Conservation (phyloP, 2,888 invertebrate genomes). For the Parnassius mnemosyne region DNA sequence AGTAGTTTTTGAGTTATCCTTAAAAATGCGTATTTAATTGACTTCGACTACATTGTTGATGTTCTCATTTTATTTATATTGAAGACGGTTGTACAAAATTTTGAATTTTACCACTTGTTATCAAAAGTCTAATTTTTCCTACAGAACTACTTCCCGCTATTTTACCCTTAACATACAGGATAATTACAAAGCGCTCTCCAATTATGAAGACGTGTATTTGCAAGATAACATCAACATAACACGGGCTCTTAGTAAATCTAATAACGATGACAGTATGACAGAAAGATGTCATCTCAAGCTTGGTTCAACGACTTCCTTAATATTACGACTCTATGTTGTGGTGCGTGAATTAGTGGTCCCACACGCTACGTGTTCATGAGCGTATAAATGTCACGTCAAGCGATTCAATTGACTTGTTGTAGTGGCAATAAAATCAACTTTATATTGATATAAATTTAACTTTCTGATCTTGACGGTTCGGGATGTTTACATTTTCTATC, state of each 20-base stretch:
- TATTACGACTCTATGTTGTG: not conserved
- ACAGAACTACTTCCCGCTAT: no score
- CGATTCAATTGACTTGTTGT: not conserved
- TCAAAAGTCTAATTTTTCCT: no score
- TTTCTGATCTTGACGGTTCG: not conserved
- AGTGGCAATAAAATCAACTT: not conserved
- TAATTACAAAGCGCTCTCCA: not conserved
- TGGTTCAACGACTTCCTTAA: slow-evolving; percentile 24
- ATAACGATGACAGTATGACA: slow-evolving; percentile 25
- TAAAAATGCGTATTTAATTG: no score
- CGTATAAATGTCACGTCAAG: not conserved
- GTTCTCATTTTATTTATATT: no score
- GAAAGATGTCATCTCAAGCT: slow-evolving; percentile 14
- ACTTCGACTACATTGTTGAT: no score
- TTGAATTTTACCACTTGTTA: no score
- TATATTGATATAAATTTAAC: slow-evolving; percentile 3
- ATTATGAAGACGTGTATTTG: slow-evolving; percentile 10
- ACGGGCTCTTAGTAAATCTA: slow-evolving; percentile 21
- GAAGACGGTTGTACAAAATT: no score
- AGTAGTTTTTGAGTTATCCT: no score
- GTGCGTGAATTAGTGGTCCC: slow-evolving; percentile 6
- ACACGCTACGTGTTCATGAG: not conserved
- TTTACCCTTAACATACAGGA: not conserved
- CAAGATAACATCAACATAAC: slow-evolving; percentile 17
- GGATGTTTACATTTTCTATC: not conserved